Evolutionary conservation across 2,797 vertebrate genomes (phyloP).

Genomic region (Dromococcyx pavoninus): DNA sequence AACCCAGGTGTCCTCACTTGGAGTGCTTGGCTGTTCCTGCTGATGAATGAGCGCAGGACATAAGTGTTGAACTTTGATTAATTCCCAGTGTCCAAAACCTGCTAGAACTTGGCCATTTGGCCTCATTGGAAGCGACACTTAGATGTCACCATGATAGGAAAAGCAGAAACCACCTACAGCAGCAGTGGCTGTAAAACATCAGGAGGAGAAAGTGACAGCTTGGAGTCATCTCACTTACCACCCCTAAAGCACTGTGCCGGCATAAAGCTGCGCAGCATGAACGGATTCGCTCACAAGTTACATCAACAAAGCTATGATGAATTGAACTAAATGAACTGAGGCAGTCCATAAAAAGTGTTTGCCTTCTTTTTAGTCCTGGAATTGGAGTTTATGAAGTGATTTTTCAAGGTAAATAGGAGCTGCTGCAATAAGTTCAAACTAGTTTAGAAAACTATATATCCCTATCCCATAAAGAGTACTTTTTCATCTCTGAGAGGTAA

Average conservation of each 20-base stretch:
- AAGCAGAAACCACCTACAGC: conserved; percentile 44
- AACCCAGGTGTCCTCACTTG: conserved; percentile 1
- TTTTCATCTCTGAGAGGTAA: background rate
- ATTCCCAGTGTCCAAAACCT: conserved; percentile 36
- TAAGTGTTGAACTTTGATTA: conserved; percentile 57
- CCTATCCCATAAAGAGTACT: background rate
- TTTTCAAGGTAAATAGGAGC: conserved; percentile 39
- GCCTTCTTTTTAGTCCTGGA: conserved; percentile 1
- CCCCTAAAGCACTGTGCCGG: background rate
- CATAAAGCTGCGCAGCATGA: background rate
- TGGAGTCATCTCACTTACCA: background rate
- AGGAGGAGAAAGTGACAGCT: conserved; percentile 23
- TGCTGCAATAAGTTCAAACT: background rate
- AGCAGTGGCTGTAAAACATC: conserved; percentile 42
- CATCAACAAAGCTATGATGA: background rate
- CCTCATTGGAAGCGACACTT: conserved; percentile 12
- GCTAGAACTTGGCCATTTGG: conserved; percentile 67
- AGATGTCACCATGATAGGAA: conserved; percentile 26
- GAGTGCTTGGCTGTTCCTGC: background rate
- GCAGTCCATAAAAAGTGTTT: conserved; percentile 30
- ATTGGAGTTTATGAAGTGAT: conserved; percentile 34
- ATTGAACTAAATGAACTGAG: background rate
- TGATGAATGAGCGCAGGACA: conserved; percentile 2
- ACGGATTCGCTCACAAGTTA: background rate
- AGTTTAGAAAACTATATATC: background rate